Evolutionary conservation across 2,888 invertebrate genomes (phyloP).

Genomic region (Cryptosula pallasiana): DNA sequence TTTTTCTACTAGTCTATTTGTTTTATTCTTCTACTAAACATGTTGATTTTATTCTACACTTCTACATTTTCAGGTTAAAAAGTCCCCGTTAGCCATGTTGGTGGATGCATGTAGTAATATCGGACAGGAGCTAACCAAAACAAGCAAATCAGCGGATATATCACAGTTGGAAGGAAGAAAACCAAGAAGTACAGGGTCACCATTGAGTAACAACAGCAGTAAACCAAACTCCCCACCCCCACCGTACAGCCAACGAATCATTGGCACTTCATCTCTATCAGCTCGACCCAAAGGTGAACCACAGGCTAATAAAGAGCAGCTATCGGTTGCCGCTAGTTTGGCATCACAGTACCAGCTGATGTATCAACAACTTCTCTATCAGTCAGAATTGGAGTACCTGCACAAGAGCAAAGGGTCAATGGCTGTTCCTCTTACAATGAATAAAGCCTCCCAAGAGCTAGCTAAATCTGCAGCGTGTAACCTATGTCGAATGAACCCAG

Average conservation of each 20-base stretch:
- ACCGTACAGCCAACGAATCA: neutral
- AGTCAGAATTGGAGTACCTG: slow-evolving; percentile 8
- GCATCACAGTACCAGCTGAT: slow-evolving; percentile 11
- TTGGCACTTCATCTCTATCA: neutral
- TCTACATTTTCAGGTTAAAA: slow-evolving; percentile 17
- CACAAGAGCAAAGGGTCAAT: neutral
- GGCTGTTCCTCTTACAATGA: neutral
- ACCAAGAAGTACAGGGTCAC: neutral
- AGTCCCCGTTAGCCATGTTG: slow-evolving; percentile 14
- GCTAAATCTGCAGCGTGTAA: neutral
- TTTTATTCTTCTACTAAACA: too few species aligned
- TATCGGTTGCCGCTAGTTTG: neutral
- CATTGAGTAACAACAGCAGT: neutral
- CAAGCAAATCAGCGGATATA: neutral
- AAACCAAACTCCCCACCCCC: neutral
- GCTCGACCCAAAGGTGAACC: neutral
- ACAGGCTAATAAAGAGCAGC: neutral
- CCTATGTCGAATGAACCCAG: neutral
- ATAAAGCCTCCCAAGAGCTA: neutral
- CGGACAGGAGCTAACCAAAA: slow-evolving; percentile 2
- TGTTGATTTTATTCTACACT: too few species aligned
- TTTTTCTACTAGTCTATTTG: too few species aligned
- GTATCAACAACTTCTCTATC: slow-evolving; percentile 16
- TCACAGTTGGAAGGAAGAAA: neutral
- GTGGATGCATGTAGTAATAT: slow-evolving; percentile 17